A percentile compares a stretch with the other conserved stretches of the same genome.
Evolutionary conservation across 2,888 invertebrate species (phyloP).

Genomic region (Rhamnusium bicolor): DNA sequence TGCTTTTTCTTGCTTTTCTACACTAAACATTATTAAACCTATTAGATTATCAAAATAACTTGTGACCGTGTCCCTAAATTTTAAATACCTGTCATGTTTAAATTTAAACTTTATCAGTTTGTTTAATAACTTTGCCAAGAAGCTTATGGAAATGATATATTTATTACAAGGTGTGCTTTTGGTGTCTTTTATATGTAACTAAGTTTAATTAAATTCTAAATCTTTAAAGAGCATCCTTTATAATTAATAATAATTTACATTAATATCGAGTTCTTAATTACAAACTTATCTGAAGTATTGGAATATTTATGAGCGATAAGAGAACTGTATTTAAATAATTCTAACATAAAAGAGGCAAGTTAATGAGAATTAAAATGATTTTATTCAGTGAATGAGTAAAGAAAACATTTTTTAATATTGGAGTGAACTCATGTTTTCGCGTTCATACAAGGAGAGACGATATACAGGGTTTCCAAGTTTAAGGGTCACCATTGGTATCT

Average conservation of each 20-base stretch:
- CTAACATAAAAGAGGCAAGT: slow-evolving; percentile 41
- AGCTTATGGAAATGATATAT: slow-evolving; percentile 56
- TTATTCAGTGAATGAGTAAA: background rate
- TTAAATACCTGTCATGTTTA: slow-evolving; percentile 38
- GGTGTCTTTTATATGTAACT: slow-evolving; percentile 49
- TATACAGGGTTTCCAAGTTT: background rate
- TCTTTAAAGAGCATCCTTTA: slow-evolving; percentile 38
- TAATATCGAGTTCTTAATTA: slow-evolving; percentile 46
- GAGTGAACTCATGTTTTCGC: background rate
- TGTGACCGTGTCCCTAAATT: slow-evolving; percentile 26
- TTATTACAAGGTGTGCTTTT: slow-evolving; percentile 51
- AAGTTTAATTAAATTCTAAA: slow-evolving; percentile 50
- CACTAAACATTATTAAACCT: background rate
- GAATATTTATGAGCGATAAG: slow-evolving; percentile 46
- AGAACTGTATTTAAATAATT: slow-evolving; percentile 46
- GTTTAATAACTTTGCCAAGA: slow-evolving; percentile 50
- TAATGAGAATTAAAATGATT: slow-evolving; percentile 1
- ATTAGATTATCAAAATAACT: slow-evolving; percentile 35
- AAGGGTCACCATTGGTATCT: background rate
- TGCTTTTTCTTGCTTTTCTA: background rate
- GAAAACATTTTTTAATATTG: background rate
- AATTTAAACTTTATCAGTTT: slow-evolving; percentile 45
- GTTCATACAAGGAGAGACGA: background rate
- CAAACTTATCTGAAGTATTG: slow-evolving; percentile 46
- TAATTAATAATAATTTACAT: slow-evolving; percentile 45